Conservation (phyloP, 2,888 invertebrate species). For the Prenolepis imparis region DNA sequence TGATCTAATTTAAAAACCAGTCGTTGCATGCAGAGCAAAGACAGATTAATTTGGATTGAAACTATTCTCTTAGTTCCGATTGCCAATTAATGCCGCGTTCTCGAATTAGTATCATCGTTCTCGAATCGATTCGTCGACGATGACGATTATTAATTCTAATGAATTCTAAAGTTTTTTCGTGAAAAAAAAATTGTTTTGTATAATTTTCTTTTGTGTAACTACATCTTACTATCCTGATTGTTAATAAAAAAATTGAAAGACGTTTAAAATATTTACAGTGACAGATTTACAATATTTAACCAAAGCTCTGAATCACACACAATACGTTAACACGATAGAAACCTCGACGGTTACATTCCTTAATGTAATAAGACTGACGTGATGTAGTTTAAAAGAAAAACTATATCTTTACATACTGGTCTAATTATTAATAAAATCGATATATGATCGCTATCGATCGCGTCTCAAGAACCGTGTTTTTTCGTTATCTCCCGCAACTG, state of each 20-base stretch:
- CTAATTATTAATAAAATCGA: slow-evolving; percentile 27
- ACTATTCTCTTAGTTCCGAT: background rate
- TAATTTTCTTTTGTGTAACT: background rate
- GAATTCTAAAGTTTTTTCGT: background rate
- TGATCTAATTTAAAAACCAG: background rate
- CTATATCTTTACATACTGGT: slow-evolving; percentile 36
- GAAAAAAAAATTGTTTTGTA: background rate
- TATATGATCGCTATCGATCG: background rate
- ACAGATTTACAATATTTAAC: background rate
- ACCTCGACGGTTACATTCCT: slow-evolving; percentile 41
- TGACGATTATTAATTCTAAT: background rate
- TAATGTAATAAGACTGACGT: slow-evolving; percentile 43
- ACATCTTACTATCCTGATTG: background rate
- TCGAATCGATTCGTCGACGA: background rate
- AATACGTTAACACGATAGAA: background rate
- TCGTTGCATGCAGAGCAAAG: background rate
- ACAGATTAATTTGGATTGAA: background rate
- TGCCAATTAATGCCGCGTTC: background rate
- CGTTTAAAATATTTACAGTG: background rate
- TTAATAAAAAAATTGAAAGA: background rate
- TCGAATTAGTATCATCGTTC: background rate
- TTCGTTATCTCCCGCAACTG: slow-evolving; percentile 18
- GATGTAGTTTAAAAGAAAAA: slow-evolving; percentile 17
- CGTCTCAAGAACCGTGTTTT: background rate
- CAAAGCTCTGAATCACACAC: background rate